Evolutionary conservation across 2,797 vertebrate species (phyloP).

Genomic region (Ctenosaura bakeri): DNA sequence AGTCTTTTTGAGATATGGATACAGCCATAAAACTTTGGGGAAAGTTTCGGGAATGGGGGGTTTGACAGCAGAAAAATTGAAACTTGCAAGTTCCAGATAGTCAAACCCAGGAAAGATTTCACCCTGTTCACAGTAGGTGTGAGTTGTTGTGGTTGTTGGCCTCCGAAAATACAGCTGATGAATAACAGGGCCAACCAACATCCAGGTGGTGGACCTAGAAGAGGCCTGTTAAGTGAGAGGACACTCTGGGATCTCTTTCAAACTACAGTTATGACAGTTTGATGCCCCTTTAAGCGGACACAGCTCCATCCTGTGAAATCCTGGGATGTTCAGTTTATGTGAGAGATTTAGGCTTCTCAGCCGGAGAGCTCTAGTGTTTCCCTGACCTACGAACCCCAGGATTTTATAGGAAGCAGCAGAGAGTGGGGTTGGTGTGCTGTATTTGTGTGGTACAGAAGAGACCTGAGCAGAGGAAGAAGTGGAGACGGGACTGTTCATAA

Average conservation of each 20-base stretch:
- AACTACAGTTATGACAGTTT: too few species aligned
- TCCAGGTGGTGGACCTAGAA: not conserved
- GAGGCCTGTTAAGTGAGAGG: not conserved
- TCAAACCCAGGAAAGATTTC: conserved; percentile 45
- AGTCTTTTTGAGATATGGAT: conserved; percentile 67
- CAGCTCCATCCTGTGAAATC: too few species aligned
- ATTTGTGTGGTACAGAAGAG: too few species aligned
- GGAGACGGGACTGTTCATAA: not conserved
- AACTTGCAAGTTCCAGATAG: not conserved
- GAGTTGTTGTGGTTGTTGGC: conserved; percentile 69
- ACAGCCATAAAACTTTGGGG: conserved; percentile 62
- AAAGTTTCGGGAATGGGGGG: not conserved
- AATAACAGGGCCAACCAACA: conserved; percentile 58
- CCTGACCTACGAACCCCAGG: too few species aligned
- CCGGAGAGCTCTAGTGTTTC: too few species aligned
- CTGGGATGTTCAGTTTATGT: too few species aligned
- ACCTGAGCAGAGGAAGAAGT: not conserved
- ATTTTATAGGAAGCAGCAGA: too few species aligned
- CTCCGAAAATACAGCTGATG: conserved; percentile 63
- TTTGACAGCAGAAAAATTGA: not conserved
- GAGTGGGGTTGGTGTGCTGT: too few species aligned
- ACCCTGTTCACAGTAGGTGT: conserved; percentile 35
- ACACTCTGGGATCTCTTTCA: not conserved
- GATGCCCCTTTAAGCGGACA: too few species aligned
- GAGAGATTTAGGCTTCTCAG: too few species aligned